Evolutionary conservation across 2,888 invertebrate genomes (phyloP).

Genomic region (Plagiodera versicolora): DNA sequence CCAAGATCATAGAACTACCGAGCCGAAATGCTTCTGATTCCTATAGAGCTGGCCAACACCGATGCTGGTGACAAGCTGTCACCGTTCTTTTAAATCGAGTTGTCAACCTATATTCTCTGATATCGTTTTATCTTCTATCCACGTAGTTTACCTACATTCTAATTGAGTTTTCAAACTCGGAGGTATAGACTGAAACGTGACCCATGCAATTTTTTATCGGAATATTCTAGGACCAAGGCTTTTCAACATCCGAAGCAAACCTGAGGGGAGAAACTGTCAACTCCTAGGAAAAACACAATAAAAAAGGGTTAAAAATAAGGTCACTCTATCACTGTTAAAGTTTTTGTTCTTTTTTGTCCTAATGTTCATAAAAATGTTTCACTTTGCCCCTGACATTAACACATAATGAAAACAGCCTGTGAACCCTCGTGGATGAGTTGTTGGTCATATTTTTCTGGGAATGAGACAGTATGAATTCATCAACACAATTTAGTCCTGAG

Average conservation of each 20-base stretch:
- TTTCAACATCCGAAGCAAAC: neutral
- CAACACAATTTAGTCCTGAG: neutral
- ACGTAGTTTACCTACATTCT: neutral
- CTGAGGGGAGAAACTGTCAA: constrained; percentile 11
- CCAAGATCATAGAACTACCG: no score
- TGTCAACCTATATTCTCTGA: no score
- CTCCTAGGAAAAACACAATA: constrained; percentile 26
- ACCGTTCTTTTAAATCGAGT: no score
- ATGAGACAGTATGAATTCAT: constrained; percentile 7
- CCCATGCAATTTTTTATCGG: neutral
- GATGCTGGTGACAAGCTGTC: no score
- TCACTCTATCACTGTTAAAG: constrained; percentile 25
- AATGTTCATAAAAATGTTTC: constrained; percentile 39
- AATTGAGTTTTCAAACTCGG: neutral
- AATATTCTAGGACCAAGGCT: neutral
- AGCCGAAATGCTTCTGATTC: no score
- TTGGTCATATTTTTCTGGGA: constrained; percentile 29
- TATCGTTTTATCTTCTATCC: no score
- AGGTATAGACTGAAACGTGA: neutral
- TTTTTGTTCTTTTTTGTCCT: constrained; percentile 30
- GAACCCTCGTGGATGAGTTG: constrained; percentile 34
- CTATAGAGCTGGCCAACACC: no score
- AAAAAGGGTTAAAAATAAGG: constrained; percentile 30
- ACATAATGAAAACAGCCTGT: constrained; percentile 31
- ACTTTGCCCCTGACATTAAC: constrained; percentile 38